These are phyloP conservation scores for Dicranocentrus wangi DNA, from an alignment of 2,888 invertebrate species.

Conservation along the genomic window DNA sequence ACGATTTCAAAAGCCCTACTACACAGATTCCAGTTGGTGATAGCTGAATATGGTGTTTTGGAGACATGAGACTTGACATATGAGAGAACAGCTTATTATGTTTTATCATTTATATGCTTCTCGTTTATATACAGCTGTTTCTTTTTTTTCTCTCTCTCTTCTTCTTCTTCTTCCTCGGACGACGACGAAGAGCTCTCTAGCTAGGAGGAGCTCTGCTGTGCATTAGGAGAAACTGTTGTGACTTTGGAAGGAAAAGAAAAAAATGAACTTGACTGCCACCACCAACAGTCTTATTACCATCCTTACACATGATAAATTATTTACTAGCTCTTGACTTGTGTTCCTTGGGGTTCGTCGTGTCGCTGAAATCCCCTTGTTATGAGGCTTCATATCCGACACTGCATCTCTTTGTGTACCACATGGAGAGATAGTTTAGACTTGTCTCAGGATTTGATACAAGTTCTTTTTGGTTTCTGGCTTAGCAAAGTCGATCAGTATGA, in stretches of 20 bases:
- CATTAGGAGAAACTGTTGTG: too few species aligned
- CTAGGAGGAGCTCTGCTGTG: too few species aligned
- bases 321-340: slow-evolving; percentile 61
- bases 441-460: too few species aligned
- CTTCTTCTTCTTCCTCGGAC: too few species aligned
- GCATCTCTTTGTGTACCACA: background rate
- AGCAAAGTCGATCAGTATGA: background rate
- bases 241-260: background rate
- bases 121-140: slow-evolving; percentile 21
- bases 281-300: slow-evolving; percentile 62
- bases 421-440: background rate
- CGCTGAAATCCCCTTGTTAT: slow-evolving; percentile 50
- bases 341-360: slow-evolving; percentile 51
- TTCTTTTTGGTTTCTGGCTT: too few species aligned
- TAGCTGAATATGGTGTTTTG: slow-evolving; percentile 50
- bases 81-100: slow-evolving; percentile 31
- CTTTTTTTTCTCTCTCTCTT: too few species aligned
- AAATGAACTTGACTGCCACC: slow-evolving; percentile 14
- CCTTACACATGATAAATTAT: slow-evolving; percentile 69
- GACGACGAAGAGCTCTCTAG: too few species aligned
- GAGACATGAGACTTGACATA: slow-evolving; percentile 48
- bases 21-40: slow-evolving; percentile 53
- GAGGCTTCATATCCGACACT: slow-evolving; percentile 39
- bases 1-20: slow-evolving; percentile 36
- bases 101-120: background rate